These are phyloP conservation scores for Julus scanicus DNA, from an alignment of 2,888 invertebrate genomes.

Conservation along the genomic window DNA sequence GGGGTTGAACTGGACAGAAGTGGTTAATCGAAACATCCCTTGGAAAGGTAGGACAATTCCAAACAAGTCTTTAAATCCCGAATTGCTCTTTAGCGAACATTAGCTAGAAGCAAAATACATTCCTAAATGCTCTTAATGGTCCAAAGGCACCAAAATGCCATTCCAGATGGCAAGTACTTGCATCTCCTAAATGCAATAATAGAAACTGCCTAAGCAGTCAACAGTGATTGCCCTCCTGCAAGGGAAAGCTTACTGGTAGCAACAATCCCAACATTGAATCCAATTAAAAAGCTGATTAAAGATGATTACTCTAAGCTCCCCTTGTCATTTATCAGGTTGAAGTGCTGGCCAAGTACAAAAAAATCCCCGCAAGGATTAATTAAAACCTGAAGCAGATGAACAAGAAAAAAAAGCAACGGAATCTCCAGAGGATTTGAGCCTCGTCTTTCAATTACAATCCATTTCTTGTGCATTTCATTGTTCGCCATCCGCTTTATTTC, in stretches of 20 bases:
- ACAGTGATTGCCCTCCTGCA: neutral
- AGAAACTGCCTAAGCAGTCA: neutral
- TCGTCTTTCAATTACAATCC: neutral
- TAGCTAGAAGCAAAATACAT: neutral
- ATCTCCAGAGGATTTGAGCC: neutral
- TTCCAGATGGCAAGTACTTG: neutral
- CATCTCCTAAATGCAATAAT: conserved; percentile 15
- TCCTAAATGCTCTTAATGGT: neutral
- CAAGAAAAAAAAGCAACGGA: neutral
- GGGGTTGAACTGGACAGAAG: too few species aligned
- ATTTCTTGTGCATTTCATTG: neutral
- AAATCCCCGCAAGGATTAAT: conserved; percentile 32
- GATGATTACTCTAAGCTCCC: conserved; percentile 36
- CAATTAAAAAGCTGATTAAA: conserved; percentile 43
- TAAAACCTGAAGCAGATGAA: conserved; percentile 41
- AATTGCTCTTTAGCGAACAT: neutral
- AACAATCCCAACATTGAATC: conserved; percentile 23
- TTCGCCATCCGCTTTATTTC: neutral
- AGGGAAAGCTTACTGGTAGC: neutral
- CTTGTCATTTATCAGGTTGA: conserved; percentile 32
- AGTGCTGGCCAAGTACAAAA: conserved; percentile 3
- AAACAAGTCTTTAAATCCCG: neutral
- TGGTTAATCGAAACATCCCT: too few species aligned
- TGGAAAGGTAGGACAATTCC: neutral
- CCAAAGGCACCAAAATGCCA: neutral